phyloP scores from a whole-genome alignment of 1,140 invertebrate species.

The Notospermus geniculatus region DNA sequence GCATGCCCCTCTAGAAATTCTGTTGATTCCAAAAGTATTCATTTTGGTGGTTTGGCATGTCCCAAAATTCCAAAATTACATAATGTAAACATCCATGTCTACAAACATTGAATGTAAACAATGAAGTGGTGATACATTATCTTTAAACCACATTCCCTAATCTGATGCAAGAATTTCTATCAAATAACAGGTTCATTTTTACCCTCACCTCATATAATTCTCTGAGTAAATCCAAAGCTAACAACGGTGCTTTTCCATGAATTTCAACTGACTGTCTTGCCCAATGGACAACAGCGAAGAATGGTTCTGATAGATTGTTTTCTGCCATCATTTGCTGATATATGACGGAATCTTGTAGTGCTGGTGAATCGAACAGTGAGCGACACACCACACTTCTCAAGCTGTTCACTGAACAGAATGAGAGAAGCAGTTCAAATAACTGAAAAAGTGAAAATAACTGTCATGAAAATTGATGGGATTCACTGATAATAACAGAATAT shows the following conservation, averaged over 20 bases:
- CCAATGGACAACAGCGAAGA: conserved; percentile 38
- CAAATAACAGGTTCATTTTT: neutral
- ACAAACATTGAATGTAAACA: too few species aligned
- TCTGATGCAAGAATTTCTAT: too few species aligned
- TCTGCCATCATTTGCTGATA: conserved; percentile 18
- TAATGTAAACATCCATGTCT: too few species aligned
- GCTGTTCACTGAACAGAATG: conserved; percentile 33
- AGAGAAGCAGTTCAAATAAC: conserved; percentile 43
- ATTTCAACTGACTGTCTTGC: conserved; percentile 31
- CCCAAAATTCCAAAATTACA: too few species aligned
- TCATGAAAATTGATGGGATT: too few species aligned
- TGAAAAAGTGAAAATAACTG: conserved; percentile 29
- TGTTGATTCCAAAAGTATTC: too few species aligned
- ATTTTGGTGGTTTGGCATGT: too few species aligned
- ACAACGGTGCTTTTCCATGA: conserved; percentile 27
- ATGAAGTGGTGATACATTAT: too few species aligned
- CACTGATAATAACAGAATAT: too few species aligned
- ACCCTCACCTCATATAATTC: conserved; percentile 41
- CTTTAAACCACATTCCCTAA: too few species aligned
- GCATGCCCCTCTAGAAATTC: too few species aligned
- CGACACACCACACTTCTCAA: conserved; percentile 31
- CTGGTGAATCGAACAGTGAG: conserved; percentile 28
- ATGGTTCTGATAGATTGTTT: conserved; percentile 29
- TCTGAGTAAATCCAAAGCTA: conserved; percentile 35
- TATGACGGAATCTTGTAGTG: conserved; percentile 19